Base-by-base conservation (phyloP, 2,888 invertebrate species). In the Netelia virgata region DNA sequence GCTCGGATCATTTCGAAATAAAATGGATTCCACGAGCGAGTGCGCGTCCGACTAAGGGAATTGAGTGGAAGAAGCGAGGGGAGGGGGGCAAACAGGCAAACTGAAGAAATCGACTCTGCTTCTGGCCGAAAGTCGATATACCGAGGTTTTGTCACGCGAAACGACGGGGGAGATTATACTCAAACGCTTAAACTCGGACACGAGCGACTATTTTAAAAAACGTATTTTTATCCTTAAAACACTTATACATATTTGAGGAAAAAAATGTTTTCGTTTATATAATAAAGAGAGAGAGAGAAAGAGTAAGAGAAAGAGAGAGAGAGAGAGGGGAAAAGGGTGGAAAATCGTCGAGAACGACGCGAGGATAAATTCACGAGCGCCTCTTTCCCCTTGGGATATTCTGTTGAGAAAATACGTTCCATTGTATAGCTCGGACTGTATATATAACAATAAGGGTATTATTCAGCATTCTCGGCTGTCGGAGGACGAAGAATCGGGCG, bases 1-100 rank as follows among this genome's bases (percentile, higher is more conserved):
- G 57, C 63, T 70, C 68, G 36, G 70, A 85, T 85, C 74, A 84
- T 82, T 80, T 77, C 57, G 59, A 84, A 80, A 82, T 82, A 82
- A 78, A 78, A 85, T 73, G 81, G 59, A 69, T 79, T 72, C 78
- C 70, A 43, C 72, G 50, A 63, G 28, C 68, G 75, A 50, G 73
- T 64, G 59, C 9, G 16, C n/a, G 36, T 8, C 28, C 20, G 50
- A 61, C 3, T 11, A 8, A 64, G 20, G 23, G 18, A 28, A 28
- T 28, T 28, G 28, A 28, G 28, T 28, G 28, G 28, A 28, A 28
- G 5, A 0, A 28, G 28, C 28, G 28, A 28, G 28, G 6, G 28
- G 28, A 28, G 5, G 5, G 5, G 6, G 28, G 28, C 28, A 41
- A 57, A 77, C 20, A 11, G 50, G 28, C 50, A 47, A 76, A 57